A percentile compares a stretch with the other conserved stretches of the same genome.
phyloP scores from a whole-genome alignment of 2,797 vertebrate species.

The Eulemur coronatus region DNA sequence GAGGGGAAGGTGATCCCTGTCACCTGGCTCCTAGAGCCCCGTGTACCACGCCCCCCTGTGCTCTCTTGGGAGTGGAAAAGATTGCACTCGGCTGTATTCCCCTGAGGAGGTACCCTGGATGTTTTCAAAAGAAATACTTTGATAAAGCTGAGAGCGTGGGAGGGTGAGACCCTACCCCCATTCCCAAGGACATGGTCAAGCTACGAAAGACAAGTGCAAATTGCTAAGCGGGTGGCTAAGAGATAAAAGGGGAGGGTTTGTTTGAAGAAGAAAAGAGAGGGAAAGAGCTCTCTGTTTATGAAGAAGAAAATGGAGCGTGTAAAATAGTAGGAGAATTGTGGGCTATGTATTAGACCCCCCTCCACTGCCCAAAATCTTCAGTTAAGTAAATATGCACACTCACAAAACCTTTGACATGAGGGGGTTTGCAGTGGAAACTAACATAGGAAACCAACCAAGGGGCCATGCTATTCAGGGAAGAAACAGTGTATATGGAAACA shows the following conservation, averaged over 20 bases:
- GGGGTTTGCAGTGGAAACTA: neutral
- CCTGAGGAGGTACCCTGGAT: neutral
- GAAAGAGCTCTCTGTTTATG: neutral
- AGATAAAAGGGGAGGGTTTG: neutral
- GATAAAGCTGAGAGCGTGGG: neutral
- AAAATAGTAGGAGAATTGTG: neutral
- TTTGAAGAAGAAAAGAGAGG: neutral
- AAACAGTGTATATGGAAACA: neutral
- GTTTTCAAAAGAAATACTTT: neutral
- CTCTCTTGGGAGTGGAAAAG: neutral
- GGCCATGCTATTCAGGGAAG: neutral
- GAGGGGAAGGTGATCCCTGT: neutral
- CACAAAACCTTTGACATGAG: neutral
- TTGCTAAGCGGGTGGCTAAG: neutral
- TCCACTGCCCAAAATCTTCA: neutral
- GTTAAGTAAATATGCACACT: neutral
- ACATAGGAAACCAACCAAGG: neutral
- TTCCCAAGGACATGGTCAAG: neutral
- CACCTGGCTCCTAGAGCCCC: neutral
- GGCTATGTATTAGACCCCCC: neutral
- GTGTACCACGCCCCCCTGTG: rapidly evolving
- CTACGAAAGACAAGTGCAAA: neutral
- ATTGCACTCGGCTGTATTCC: neutral
- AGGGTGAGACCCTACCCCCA: too few species aligned
- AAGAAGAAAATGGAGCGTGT: neutral